Base-by-base conservation (phyloP, 1,140 invertebrate genomes). In the Danaus plexippus region DNA sequence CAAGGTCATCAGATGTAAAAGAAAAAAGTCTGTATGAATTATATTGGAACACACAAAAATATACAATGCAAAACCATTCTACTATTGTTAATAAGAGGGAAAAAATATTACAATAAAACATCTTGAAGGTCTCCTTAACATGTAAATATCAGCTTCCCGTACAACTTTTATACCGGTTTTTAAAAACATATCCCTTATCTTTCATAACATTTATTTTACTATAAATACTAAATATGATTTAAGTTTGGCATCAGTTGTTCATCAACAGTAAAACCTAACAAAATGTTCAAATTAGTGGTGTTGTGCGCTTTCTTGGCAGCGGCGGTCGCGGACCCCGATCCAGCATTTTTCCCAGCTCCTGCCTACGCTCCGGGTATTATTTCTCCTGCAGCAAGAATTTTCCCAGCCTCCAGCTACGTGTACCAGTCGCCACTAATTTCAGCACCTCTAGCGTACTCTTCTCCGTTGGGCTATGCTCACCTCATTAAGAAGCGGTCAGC, bases 271-370 rank as follows among this genome's bases (percentile, higher is more conserved):
- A 72, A 82, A 80, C 77, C 76, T 74, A 86, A 74, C 73, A 88
- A 79, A 63, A 89, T 89, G 88, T 89, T 82, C 77, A 89, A 88
- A 75, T 76, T 89, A 85, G 88, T 90, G 87, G 89, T 90, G 83
- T 89, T 90, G 88, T 88, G 79, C 64, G 84, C 85, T 72, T 68
- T 89, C 64, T 58, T 89, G 68, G 89, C 88, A 50, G 72, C 78
- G 63, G 88, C 79, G 47, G 71, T 69, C 43, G 88, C 88, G 53
- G 70, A 83, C 56, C 84, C 80, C 7, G 64, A 32, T 6, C 22
- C 61, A 12, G 52, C 45, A 5, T 8, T 73, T 4, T 50, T 70
- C 41, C 41, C 71, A 40, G 61, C 72, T 55, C 73, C 67, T 32
- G 73, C 81, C 41, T 88, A 88, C 73, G 73, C 88, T 10, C 66